Evolutionary conservation across 2,797 vertebrate species (phyloP).

Genomic region (Enoplosus armatus): DNA sequence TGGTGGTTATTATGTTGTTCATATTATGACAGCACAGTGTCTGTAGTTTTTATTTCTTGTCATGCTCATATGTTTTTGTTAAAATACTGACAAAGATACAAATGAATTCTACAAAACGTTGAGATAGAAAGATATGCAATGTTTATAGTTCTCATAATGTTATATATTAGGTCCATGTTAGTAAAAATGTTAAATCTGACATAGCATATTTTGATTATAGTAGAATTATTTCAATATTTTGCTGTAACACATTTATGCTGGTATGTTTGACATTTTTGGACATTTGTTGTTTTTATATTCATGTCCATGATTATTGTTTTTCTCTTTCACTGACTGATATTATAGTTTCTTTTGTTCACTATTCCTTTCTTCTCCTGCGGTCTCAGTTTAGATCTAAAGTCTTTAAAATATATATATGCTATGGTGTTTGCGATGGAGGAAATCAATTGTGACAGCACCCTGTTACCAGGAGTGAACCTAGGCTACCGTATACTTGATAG

Average conservation of each 20-base stretch:
- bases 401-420: conserved; percentile 72
- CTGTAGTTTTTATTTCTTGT: not conserved
- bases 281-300: not conserved
- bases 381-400: conserved; percentile 79
- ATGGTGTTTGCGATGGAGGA: conserved; percentile 81
- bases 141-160: not conserved
- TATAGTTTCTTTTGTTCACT: not conserved
- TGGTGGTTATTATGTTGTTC: not conserved
- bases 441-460: conserved; percentile 67
- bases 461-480: conserved; percentile 72
- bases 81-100: not conserved
- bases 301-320: not conserved
- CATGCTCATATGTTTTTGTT: not conserved
- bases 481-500: conserved; percentile 69
- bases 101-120: not conserved
- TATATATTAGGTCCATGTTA: not conserved
- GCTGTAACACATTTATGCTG: not conserved
- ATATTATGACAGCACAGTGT: not conserved
- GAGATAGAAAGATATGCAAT: not conserved
- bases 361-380: conserved; percentile 23
- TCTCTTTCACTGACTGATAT: not conserved
- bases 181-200: too few species aligned
- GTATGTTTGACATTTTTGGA: not conserved
- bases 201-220: too few species aligned
- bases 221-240: too few species aligned